Percentiles rank a stretch among this genome's conserved stretches.
phyloP scores from a whole-genome alignment of 2,888 invertebrate genomes.

The Euphydryas editha region DNA sequence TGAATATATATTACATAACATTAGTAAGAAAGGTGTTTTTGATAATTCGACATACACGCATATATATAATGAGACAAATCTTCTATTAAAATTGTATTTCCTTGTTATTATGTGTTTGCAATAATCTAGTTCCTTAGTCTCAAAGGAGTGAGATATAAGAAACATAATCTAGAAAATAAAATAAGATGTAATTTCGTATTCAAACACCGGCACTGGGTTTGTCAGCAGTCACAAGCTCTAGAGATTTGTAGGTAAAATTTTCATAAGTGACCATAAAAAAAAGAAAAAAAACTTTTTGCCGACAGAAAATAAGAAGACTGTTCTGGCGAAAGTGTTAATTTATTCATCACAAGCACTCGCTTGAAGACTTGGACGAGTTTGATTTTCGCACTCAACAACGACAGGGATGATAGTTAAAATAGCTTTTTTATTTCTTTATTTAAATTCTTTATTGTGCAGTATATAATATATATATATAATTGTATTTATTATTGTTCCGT shows the following conservation, averaged over 20 bases:
- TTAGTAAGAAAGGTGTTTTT: no score
- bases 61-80: background rate
- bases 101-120: background rate
- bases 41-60: background rate
- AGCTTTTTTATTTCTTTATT: no score
- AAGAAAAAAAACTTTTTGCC: background rate
- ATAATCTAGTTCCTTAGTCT: background rate
- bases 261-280: background rate
- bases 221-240: background rate
- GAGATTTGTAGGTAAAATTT: background rate
- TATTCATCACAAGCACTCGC: background rate
- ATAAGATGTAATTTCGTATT: slow-evolving; percentile 6
- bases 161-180: slow-evolving; percentile 2
- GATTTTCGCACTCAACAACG: background rate
- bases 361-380: background rate
- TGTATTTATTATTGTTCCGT: no score
- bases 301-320: background rate
- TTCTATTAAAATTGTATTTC: background rate
- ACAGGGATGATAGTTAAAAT: background rate
- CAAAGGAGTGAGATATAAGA: slow-evolving; percentile 6
- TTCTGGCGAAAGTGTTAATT: background rate
- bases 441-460: no score
- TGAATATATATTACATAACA: no score
- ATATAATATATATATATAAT: no score
- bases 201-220: background rate